Evolutionary conservation across 2,797 vertebrate genomes (phyloP), one percentile per base, ranked within the genome.

Genomic region (Girardinus metallicus): DNA sequence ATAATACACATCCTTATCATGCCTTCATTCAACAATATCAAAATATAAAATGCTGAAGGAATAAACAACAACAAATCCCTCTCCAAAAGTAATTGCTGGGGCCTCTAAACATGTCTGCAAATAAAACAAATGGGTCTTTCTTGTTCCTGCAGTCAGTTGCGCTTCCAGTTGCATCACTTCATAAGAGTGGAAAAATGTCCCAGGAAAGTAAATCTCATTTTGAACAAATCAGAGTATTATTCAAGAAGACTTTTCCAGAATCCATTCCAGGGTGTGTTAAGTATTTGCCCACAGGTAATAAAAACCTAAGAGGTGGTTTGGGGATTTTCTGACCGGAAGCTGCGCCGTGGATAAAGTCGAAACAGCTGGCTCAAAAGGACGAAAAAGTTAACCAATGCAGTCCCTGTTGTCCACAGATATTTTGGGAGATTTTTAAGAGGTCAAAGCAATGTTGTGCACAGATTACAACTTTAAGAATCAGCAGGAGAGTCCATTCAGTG

Each of bases 221-320:
- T 91, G 79, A 83, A 92, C 91, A 88, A 93, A 91, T 89, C 91
- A 66, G 76, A 85, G 47, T 73, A 49, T 80, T 73, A 68, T 79
- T 86, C 82, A 44, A 89, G 86, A 82, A 86, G 66, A 89, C 79
- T 94, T 94, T 94, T 95, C 94, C 94, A 93, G 81, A 70, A 21
- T 53, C 83, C 49, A 77, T 91, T 94, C 92, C 93, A 94, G 89
- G 83, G 86, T n/a, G 89, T 93, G 93, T 90, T 87, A 92, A 91
- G 88, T 86, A 87, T 86, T 89, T 85, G 78, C 84, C 91, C 87
- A 73, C 0, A 85, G 83, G 89, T 83, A 86, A 88, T 88, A 91
- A 90, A 92, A 86, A 77, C 85, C 64, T 77, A 86, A 88, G 84
- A 91, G 87, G 87, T 87, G 86, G 85, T 91, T 93, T 91, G 0